Conservation (phyloP, 2,888 invertebrate genomes). For the Drosophila ustulata region DNA sequence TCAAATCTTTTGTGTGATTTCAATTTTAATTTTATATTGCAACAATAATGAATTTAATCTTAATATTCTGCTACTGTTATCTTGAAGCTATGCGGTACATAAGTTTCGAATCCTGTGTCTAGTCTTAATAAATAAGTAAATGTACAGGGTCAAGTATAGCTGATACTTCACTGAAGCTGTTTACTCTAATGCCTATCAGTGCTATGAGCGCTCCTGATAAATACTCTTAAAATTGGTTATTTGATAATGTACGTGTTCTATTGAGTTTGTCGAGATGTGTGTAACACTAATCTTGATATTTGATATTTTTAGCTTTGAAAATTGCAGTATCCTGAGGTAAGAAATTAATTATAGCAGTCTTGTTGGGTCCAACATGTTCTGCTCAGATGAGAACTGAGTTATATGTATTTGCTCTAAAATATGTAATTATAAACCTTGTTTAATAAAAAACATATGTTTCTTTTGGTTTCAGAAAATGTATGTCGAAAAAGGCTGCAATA, state of each 20-base stretch:
- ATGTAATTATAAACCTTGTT: neutral
- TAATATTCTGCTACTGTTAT: neutral
- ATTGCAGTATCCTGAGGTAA: neutral
- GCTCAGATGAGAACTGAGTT: neutral
- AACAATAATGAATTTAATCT: neutral
- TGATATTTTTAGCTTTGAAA: no score
- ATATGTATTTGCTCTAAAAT: neutral
- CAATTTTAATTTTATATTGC: neutral
- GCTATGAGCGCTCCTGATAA: no score
- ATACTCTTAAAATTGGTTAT: no score
- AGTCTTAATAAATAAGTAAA: no score
- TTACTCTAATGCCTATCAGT: no score
- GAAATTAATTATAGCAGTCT: neutral
- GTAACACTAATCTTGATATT: no score
- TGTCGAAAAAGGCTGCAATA: neutral
- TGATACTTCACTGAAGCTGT: no score
- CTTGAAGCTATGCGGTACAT: neutral
- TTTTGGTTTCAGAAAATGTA: constrained; percentile 12
- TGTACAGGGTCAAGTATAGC: no score
- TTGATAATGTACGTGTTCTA: no score
- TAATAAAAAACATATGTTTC: neutral
- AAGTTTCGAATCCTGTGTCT: no score
- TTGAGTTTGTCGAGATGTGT: no score
- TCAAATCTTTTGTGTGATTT: neutral
- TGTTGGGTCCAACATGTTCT: neutral